Evolutionary conservation across 2,797 vertebrate genomes (phyloP).

Genomic region (Sylvilagus floridanus): DNA sequence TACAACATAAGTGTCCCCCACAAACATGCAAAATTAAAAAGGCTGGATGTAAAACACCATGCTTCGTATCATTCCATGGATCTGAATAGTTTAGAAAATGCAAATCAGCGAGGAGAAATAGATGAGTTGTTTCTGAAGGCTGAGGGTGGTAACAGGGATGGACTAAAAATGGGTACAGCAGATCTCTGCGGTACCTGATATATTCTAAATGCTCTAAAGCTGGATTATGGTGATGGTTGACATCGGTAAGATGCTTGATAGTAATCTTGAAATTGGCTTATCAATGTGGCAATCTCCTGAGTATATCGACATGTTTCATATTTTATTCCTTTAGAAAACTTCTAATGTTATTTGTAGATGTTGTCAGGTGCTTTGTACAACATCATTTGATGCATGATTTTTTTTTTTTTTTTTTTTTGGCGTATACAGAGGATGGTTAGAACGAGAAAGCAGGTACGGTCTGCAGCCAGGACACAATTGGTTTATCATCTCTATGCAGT

Average conservation of each 20-base stretch:
- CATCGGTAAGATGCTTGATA: not conserved
- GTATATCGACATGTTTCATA: not conserved
- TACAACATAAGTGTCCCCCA: not conserved
- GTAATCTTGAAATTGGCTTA: conserved; percentile 24
- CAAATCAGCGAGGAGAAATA: conserved; percentile 14
- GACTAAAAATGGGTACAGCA: not conserved
- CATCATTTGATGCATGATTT: conserved; percentile 32
- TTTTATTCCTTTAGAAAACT: conserved; percentile 44
- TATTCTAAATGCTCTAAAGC: conserved; percentile 56
- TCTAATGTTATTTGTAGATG: conserved; percentile 15
- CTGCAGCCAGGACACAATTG: conserved; percentile 96
- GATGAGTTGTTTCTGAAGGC: not conserved
- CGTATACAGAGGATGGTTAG: conserved; percentile 94
- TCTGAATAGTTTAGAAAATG: conserved; percentile 31
- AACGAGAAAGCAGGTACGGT: conserved; percentile 97
- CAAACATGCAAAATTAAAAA: conserved; percentile 14
- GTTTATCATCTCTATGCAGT: conserved; percentile 98
- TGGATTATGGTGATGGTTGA: not conserved
- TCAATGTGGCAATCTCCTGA: not conserved
- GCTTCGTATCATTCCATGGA: not conserved
- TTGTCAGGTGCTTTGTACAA: conserved; percentile 31
- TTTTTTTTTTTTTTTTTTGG: conserved; percentile 79
- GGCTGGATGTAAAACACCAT: not conserved
- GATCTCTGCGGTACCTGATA: not conserved
- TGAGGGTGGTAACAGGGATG: not conserved